These are phyloP conservation scores for Syngnathus floridae DNA, from an alignment of 2,113 vertebrate genomes.

Conservation along the genomic window DNA sequence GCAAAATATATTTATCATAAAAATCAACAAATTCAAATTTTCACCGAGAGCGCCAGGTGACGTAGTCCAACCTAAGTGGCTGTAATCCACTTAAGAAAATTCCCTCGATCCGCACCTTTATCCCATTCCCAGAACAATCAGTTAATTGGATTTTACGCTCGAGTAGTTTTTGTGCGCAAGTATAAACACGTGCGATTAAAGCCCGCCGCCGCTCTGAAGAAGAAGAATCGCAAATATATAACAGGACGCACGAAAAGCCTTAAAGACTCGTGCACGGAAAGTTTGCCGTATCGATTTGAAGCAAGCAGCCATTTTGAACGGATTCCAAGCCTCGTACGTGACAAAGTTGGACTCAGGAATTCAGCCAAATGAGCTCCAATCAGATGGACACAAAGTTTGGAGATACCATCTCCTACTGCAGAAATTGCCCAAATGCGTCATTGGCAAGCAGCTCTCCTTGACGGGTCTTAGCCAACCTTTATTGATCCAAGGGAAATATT, in stretches of 20 bases:
- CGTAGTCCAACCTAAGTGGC: not conserved
- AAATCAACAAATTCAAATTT: not conserved
- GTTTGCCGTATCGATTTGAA: not conserved
- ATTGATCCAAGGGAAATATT: too few species aligned
- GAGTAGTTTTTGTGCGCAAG: not conserved
- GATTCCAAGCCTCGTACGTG: too few species aligned
- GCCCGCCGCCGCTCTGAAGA: not conserved
- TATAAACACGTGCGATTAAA: not conserved
- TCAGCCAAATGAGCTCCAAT: too few species aligned
- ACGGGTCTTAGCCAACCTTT: too few species aligned
- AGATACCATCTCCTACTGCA: too few species aligned
- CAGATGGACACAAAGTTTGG: too few species aligned
- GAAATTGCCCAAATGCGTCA: too few species aligned
- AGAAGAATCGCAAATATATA: not conserved
- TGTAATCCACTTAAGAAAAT: not conserved
- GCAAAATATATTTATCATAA: too few species aligned
- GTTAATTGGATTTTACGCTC: constrained; percentile 1
- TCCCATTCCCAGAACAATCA: not conserved
- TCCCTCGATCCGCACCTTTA: not conserved
- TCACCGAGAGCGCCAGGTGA: not conserved
- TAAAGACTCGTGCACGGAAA: not conserved
- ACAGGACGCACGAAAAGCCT: not conserved
- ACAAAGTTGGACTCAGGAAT: too few species aligned
- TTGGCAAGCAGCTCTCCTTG: too few species aligned
- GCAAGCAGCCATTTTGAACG: not conserved